Conservation (phyloP, 1,140 invertebrate species). For the Theocolax elegans region DNA sequence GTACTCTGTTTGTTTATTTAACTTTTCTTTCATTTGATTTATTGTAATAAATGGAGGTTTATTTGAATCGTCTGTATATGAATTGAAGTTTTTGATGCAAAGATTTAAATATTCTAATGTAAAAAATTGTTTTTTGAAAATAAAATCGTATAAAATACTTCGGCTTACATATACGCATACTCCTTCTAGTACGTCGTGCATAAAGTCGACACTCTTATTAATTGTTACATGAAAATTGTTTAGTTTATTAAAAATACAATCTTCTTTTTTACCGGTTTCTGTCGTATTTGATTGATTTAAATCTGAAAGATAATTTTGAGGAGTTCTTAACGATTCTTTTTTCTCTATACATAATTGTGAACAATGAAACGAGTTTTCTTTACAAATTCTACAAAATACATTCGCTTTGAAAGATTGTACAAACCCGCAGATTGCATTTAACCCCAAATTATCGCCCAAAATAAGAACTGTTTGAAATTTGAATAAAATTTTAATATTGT, state of each 20-base stretch:
- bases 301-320: no score
- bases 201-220: constrained; percentile 52
- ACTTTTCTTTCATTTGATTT: constrained; percentile 22
- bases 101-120: constrained; percentile 13
- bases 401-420: constrained; percentile 37
- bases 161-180: constrained; percentile 11
- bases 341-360: constrained; percentile 20
- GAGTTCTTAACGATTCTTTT: constrained; percentile 35
- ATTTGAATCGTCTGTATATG: neutral
- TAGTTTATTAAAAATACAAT: constrained; percentile 58
- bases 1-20: no score
- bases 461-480: constrained; percentile 44
- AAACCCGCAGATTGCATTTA: constrained; percentile 42
- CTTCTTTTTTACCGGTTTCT: constrained; percentile 53
- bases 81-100: constrained; percentile 4
- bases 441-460: no score
- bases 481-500: constrained; percentile 25
- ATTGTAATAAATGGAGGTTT: no score
- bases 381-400: constrained; percentile 42
- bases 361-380: constrained; percentile 29
- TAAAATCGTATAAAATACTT: constrained; percentile 1
- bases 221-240: no score
- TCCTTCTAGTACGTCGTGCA: constrained; percentile 43
- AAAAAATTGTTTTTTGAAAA: no score
- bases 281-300: constrained; percentile 9